Percentiles rank a stretch among this genome's conserved stretches.
Evolutionary conservation across 2,113 vertebrate genomes (phyloP).

Genomic region (Phylloscopus whistleri): DNA sequence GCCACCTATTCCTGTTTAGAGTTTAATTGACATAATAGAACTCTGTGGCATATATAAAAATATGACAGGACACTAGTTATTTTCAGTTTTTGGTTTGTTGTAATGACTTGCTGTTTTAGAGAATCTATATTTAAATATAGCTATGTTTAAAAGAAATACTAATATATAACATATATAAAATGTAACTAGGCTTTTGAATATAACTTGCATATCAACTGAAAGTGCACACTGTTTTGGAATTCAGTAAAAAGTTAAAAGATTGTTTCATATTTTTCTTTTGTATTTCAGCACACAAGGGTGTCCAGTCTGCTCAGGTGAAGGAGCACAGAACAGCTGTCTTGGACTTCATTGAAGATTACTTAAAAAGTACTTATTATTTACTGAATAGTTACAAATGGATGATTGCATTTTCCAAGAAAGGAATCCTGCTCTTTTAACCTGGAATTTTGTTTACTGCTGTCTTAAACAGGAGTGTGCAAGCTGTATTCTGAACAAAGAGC

Average conservation of each 20-base stretch:
- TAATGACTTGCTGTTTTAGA: neutral
- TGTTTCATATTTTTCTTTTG: neutral
- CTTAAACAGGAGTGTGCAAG: conserved; percentile 87
- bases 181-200: neutral
- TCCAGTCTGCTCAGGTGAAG: conserved; percentile 84
- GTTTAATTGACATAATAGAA: neutral
- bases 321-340: conserved; percentile 87
- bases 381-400: neutral
- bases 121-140: neutral
- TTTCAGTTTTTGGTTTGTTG: neutral
- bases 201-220: neutral
- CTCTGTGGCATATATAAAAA: neutral
- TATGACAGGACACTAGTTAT: neutral
- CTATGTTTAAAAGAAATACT: neutral
- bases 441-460: neutral
- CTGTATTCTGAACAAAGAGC: conserved; percentile 97
- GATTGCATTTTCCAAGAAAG: neutral
- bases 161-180: neutral
- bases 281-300: conserved; percentile 81
- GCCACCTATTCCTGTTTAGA: neutral
- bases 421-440: neutral
- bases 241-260: neutral
- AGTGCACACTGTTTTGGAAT: neutral
- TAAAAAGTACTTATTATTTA: conserved; percentile 81
- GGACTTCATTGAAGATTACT: conserved; percentile 88